A percentile compares a stretch with the other conserved stretches of the same genome.
Evolutionary conservation across 2,113 vertebrate species (phyloP).

Genomic region (Stegostoma tigrinum): DNA sequence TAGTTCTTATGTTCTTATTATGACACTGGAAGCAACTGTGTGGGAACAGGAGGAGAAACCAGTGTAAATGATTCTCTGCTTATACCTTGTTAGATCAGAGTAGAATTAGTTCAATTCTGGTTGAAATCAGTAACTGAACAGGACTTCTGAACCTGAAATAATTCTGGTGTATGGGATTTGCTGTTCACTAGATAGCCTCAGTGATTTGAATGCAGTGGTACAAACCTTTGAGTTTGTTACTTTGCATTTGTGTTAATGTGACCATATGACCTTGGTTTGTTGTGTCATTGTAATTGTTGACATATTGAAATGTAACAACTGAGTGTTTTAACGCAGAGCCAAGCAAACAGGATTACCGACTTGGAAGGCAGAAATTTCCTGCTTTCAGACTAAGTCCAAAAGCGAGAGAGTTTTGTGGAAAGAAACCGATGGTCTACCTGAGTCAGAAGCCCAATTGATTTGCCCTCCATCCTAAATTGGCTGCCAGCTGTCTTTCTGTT

Average conservation of each 20-base stretch:
- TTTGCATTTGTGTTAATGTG: neutral
- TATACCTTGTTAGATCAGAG: no score
- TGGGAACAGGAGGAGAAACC: no score
- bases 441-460: no score
- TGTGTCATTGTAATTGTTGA: no score
- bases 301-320: neutral
- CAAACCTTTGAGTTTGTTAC: neutral
- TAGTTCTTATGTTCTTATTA: no score
- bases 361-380: neutral
- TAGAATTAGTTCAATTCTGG: neutral
- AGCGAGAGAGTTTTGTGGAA: no score
- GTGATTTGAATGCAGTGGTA: neutral
- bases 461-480: no score
- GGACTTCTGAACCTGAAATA: neutral
- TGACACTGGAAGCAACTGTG: no score
- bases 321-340: neutral
- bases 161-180: neutral
- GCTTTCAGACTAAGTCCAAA: no score
- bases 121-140: neutral
- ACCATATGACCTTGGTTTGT: neutral
- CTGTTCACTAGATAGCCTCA: neutral
- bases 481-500: no score
- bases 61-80: no score
- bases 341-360: neutral
- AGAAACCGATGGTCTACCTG: no score